Evolutionary conservation across 37 sponge, comb jelly and placozoan species (phyloP).

Genomic region (Halichondria panicea): DNA sequence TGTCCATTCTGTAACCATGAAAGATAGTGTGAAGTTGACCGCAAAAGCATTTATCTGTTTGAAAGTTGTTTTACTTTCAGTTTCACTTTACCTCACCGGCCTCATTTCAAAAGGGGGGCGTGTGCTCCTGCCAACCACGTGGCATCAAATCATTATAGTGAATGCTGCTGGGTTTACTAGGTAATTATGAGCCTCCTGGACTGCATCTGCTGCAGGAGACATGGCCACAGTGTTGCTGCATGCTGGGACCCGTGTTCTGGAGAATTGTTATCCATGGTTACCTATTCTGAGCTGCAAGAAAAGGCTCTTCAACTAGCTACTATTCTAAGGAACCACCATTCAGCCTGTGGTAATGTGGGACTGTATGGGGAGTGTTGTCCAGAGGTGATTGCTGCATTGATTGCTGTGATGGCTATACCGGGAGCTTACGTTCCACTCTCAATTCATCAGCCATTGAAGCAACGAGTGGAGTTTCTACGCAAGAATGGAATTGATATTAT

Average conservation of each 20-base stretch:
- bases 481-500: not conserved
- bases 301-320: not conserved
- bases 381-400: conserved; percentile 22
- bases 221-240: conserved; percentile 15
- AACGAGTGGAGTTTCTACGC: not conserved
- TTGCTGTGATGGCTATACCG: conserved; percentile 24
- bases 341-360: conserved; percentile 7
- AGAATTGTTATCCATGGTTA: not conserved
- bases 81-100: no score
- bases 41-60: no score
- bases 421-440: conserved; percentile 24
- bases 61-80: no score
- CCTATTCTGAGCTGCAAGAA: conserved; percentile 9
- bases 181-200: conserved; percentile 29
- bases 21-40: no score
- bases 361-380: conserved; percentile 28
- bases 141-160: no score
- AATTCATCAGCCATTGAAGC: not conserved
- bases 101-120: no score
- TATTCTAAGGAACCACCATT: not conserved
- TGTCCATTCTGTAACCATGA: no score
- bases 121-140: no score
- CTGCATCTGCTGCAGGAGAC: conserved; percentile 44
- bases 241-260: not conserved
- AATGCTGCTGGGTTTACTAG: no score